These are phyloP conservation scores for Empidonax alnorum DNA, from an alignment of 2,113 vertebrate genomes.

Conservation along the genomic window DNA sequence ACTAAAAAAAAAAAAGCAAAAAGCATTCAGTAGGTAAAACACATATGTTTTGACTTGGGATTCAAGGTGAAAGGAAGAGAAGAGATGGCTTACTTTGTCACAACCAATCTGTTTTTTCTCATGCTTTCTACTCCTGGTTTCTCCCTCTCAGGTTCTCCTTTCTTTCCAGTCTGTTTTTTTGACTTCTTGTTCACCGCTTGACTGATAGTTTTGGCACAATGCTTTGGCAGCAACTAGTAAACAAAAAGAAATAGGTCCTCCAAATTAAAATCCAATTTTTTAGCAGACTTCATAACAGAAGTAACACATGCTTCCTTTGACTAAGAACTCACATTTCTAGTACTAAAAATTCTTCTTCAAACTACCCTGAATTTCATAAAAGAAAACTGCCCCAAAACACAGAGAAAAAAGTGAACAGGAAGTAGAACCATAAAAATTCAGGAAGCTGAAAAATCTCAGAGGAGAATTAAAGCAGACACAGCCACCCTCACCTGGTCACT, in stretches of 20 bases:
- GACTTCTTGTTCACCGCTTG: slow-evolving; percentile 98
- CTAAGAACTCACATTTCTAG: not conserved
- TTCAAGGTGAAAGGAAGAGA: not conserved
- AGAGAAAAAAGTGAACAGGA: not conserved
- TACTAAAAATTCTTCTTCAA: not conserved
- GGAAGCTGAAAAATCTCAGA: not conserved
- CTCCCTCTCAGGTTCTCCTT: slow-evolving; percentile 96
- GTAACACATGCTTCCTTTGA: not conserved
- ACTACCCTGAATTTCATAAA: not conserved
- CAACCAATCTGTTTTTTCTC: slow-evolving; percentile 98
- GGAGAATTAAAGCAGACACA: not conserved
- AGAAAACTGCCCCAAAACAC: not conserved
- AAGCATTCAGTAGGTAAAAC: not conserved
- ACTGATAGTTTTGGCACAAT: slow-evolving; percentile 99
- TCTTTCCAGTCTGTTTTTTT: slow-evolving; percentile 97
- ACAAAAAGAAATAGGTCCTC: not conserved
- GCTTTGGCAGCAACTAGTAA: slow-evolving; percentile 93
- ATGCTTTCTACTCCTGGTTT: slow-evolving; percentile 99
- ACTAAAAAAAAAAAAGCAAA: not conserved
- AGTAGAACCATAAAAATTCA: not conserved
- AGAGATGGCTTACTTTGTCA: slow-evolving; percentile 90
- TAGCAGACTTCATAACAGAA: not conserved
- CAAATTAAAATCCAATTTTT: not conserved
- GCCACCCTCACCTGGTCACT: slow-evolving; percentile 91
- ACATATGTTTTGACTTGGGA: not conserved